Evolutionary conservation across 2,888 invertebrate species (phyloP).

Genomic region (Lepas anatifera): DNA sequence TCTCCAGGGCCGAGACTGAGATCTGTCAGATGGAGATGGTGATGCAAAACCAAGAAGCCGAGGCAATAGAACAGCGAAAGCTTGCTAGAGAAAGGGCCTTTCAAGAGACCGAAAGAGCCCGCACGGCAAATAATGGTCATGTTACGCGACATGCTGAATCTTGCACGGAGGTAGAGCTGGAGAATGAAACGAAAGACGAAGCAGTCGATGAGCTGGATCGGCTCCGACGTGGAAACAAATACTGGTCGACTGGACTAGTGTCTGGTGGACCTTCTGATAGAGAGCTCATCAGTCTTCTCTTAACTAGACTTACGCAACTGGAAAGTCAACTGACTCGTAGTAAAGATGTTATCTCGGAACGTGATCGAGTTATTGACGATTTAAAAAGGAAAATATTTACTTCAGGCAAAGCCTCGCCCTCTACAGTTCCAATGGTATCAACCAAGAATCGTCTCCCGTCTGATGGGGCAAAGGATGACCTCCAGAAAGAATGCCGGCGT

Average conservation of each 20-base stretch:
- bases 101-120: background rate
- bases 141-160: no score
- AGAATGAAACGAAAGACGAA: no score
- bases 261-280: background rate
- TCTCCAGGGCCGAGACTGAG: background rate
- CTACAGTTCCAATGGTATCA: no score
- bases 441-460: no score
- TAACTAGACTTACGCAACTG: background rate
- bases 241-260: background rate
- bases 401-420: no score
- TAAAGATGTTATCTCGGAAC: background rate
- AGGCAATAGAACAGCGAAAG: background rate
- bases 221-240: background rate
- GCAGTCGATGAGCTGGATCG: background rate
- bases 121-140: background rate
- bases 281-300: background rate
- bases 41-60: slow-evolving; percentile 1
- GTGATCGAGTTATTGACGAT: background rate
- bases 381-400: no score
- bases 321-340: background rate
- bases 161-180: background rate
- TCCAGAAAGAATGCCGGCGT: background rate
- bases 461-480: background rate
- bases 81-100: background rate
- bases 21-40: slow-evolving; percentile 6